Conservation (phyloP, 2,888 invertebrate genomes). For the Marronus borbonicus region DNA sequence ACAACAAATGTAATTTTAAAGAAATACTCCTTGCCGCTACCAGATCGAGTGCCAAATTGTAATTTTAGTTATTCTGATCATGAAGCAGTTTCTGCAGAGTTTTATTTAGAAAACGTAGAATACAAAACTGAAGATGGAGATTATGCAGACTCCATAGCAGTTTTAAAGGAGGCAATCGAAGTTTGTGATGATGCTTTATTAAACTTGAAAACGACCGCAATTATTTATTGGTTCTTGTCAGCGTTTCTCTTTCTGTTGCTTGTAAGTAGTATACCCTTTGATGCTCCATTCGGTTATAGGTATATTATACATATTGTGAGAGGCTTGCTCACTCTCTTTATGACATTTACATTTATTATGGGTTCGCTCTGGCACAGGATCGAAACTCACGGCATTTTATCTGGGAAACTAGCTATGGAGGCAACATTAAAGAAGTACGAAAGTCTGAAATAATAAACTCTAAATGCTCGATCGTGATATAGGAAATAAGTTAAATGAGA, state of each 20-base stretch:
- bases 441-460: conserved; percentile 7
- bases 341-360: conserved; percentile 83
- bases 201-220: conserved; percentile 72
- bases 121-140: conserved; percentile 54
- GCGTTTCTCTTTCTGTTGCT: conserved; percentile 73
- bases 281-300: conserved; percentile 68
- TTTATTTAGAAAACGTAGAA: conserved; percentile 63
- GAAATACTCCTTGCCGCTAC: conserved; percentile 81
- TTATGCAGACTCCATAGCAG: conserved; percentile 57
- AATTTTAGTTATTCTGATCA: conserved; percentile 91
- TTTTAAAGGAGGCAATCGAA: conserved; percentile 74
- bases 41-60: conserved; percentile 80
- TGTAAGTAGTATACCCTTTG: conserved; percentile 72
- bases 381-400: conserved; percentile 83
- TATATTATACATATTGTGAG: conserved; percentile 74
- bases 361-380: conserved; percentile 87
- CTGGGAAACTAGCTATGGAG: conserved; percentile 82
- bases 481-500: conserved; percentile 7
- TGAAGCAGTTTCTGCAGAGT: conserved; percentile 83
- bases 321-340: conserved; percentile 76
- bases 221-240: conserved; percentile 73
- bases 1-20: conserved; percentile 67
- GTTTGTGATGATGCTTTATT: conserved; percentile 75
- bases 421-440: conserved; percentile 68
- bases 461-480: not conserved